A percentile compares a stretch with the other conserved stretches of the same genome.
These are phyloP conservation scores for Carapus acus DNA, from an alignment of 2,797 vertebrate genomes.

Conservation along the genomic window DNA sequence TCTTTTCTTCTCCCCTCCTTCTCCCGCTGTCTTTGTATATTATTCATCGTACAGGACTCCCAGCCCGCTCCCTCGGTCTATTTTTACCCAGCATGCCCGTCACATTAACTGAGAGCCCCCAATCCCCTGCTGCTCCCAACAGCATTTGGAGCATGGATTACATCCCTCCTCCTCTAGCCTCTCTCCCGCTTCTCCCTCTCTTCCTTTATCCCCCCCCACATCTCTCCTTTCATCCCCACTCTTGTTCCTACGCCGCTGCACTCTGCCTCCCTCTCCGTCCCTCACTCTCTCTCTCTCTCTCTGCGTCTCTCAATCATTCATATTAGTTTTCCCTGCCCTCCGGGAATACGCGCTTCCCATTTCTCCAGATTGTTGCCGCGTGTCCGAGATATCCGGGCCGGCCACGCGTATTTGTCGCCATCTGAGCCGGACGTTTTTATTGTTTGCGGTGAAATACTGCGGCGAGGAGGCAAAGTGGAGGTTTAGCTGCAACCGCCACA, in stretches of 20 bases:
- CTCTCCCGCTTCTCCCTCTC: slow-evolving; percentile 23
- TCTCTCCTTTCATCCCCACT: slow-evolving; percentile 37
- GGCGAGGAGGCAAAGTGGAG: slow-evolving; percentile 12
- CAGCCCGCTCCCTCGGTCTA: slow-evolving; percentile 69
- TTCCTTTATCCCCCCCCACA: slow-evolving; percentile 7
- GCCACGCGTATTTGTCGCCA: slow-evolving; percentile 26
- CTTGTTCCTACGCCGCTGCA: slow-evolving; percentile 35
- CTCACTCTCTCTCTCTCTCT: slow-evolving; percentile 16
- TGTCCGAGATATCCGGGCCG: slow-evolving; percentile 31
- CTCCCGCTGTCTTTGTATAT: slow-evolving; percentile 58
- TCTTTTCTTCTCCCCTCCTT: slow-evolving; percentile 15
- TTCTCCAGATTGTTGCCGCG: slow-evolving; percentile 41
- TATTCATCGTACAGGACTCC: slow-evolving; percentile 72
- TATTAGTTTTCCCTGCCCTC: slow-evolving; percentile 48
- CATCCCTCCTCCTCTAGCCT: slow-evolving; percentile 42
- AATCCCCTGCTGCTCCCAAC: slow-evolving; percentile 64
- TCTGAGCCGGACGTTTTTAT: slow-evolving; percentile 14
- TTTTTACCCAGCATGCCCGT: slow-evolving; percentile 71
- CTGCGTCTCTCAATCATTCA: slow-evolving; percentile 61
- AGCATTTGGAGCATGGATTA: slow-evolving; percentile 68
- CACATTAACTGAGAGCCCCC: slow-evolving; percentile 67
- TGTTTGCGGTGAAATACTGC: slow-evolving; percentile 26
- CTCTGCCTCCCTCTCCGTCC: slow-evolving; percentile 24
- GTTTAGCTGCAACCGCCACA: slow-evolving; percentile 1
- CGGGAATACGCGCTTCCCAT: slow-evolving; percentile 38